Base-by-base conservation (phyloP, 2,113 vertebrate genomes). In the Pteropus alecto region DNA sequence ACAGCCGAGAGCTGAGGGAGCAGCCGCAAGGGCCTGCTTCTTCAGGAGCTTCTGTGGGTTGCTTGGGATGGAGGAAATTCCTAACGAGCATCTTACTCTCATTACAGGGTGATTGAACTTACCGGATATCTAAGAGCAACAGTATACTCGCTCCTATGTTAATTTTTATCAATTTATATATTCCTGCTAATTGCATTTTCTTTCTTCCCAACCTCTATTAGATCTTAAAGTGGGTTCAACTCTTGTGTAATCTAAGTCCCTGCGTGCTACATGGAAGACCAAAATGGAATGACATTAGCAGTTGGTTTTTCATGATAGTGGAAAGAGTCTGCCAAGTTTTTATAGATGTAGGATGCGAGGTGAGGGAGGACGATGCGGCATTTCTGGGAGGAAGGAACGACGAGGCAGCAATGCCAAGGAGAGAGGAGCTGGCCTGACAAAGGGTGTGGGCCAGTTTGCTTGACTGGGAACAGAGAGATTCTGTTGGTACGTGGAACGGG, bases 131-230 rank as follows among this genome's bases (percentile, higher is more conserved):
- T 54, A 68, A 92, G 63, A 82, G 67, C 21, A 77, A 63, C 73
- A 71, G 70, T 85, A 28, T 35, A 65, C 35, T 38, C 78, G 19
- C 74, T 78, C 46, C 15, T 81, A 92, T 86, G 89, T 78, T 92
- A 96, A 96, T 83, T 93, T 41, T 92, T 54, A 78, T 90, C 74
- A 90, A 79, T 90, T 93, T 92, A 41, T 77, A 90, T 95, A 85
- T 96, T 89, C 35, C 76, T 87, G n/a, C 79, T 94, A 87, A 92
- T 95, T 61, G 46, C 26, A 30, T 54, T 83, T 65, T 88, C 7
- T 63, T 95, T 77, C 22, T 19, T 92, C 16, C 15, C 56, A 83
- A 2, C 33, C 30, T 63, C 54, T 51, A 22, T 60, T 48, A 48
- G 35, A 76, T 41, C 38, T 61, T 61, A 87, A 92, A 65, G 13